These are phyloP conservation scores for Oxyruncus cristatus DNA, from an alignment of 2,113 vertebrate genomes.

Conservation along the genomic window DNA sequence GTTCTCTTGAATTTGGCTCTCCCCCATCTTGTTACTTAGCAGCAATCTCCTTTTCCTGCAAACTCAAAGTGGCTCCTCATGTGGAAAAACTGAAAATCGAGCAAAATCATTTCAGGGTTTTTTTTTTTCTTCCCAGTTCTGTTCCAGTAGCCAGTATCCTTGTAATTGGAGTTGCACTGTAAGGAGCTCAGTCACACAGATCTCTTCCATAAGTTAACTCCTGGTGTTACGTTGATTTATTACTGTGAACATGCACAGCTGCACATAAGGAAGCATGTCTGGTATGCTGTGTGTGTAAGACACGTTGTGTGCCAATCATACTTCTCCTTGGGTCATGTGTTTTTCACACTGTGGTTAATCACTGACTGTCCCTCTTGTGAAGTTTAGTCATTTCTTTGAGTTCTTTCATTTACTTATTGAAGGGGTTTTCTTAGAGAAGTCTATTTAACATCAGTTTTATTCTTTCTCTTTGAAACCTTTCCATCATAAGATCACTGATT, in stretches of 20 bases:
- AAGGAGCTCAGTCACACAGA: background rate
- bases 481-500: background rate
- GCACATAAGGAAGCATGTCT: constrained; percentile 5
- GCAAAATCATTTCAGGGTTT: background rate
- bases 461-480: background rate
- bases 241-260: background rate
- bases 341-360: constrained; percentile 26
- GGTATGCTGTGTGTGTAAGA: background rate
- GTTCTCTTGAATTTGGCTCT: background rate
- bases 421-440: background rate
- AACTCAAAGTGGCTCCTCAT: constrained; percentile 20
- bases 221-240: background rate
- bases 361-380: background rate
- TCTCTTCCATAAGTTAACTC: constrained; percentile 8
- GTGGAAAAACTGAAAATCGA: constrained; percentile 45
- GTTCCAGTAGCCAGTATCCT: background rate
- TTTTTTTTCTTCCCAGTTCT: background rate
- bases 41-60: constrained; percentile 4
- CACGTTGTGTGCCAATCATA: background rate
- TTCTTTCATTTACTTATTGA: background rate
- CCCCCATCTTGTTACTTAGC: background rate
- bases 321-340: constrained; percentile 33
- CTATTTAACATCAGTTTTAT: background rate
- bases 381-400: constrained; percentile 10
- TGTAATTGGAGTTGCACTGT: background rate